phyloP scores from a whole-genome alignment of 2,113 vertebrate species.

The Axis porcinus region DNA sequence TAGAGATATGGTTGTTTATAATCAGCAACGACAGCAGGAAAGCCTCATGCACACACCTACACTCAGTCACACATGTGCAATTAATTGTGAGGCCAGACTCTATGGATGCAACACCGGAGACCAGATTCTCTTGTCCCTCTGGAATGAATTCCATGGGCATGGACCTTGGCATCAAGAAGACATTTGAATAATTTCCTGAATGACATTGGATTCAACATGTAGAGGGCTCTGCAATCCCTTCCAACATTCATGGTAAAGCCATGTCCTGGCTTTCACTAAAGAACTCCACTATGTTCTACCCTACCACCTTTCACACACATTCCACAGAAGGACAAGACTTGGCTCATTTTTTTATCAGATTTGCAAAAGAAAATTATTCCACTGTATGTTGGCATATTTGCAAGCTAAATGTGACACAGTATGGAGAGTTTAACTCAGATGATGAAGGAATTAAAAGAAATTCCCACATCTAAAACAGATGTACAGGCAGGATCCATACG shows the following conservation, averaged over 20 bases:
- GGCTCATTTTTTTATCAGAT: constrained; percentile 55
- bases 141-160: not conserved
- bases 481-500: constrained; percentile 44
- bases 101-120: not conserved
- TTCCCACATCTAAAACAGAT: constrained; percentile 67
- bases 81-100: not conserved
- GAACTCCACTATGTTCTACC: not conserved
- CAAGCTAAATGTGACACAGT: constrained; percentile 19
- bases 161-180: not conserved
- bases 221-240: constrained; percentile 17
- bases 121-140: not conserved
- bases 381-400: constrained; percentile 29
- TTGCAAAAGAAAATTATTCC: constrained; percentile 64
- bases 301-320: not conserved
- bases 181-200: not conserved
- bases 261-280: not conserved
- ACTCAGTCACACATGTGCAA: not conserved
- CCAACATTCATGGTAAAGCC: not conserved
- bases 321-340: not conserved
- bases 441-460: constrained; percentile 48
- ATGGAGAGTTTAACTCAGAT: constrained; percentile 51
- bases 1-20: not conserved
- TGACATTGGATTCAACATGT: not conserved
- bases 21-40: not conserved
- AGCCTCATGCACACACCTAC: not conserved